phyloP scores from a whole-genome alignment of 2,888 invertebrate genomes.

The Hetaerina titia region DNA sequence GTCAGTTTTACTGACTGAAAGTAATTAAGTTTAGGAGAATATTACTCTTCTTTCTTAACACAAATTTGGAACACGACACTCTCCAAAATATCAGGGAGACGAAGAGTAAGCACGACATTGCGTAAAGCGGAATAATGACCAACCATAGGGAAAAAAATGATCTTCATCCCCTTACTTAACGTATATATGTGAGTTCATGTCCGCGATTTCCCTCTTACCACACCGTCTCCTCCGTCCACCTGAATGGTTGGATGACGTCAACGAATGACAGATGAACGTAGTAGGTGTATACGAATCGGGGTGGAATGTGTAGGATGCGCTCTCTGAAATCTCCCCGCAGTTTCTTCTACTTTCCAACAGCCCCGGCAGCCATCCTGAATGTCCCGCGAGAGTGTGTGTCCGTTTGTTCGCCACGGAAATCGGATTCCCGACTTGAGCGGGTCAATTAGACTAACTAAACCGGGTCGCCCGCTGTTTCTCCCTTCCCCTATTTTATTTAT shows the following conservation, averaged over 20 bases:
- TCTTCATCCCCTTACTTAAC: neutral
- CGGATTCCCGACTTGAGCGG: slow-evolving; percentile 1
- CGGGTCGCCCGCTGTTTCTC: neutral
- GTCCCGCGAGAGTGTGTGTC: neutral
- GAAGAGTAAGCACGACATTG: no score
- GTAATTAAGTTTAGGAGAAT: no score
- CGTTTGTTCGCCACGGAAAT: neutral
- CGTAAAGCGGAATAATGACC: no score
- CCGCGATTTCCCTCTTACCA: neutral
- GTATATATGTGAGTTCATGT: neutral
- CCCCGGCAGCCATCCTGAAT: neutral
- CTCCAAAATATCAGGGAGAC: no score
- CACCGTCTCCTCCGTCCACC: neutral
- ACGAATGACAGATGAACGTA: neutral
- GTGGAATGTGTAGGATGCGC: neutral
- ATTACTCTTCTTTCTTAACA: no score
- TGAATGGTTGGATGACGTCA: neutral
- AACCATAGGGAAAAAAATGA: no score
- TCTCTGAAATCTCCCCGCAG: neutral
- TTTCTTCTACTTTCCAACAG: neutral
- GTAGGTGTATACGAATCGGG: neutral
- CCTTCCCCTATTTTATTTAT: neutral
- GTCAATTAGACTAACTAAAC: slow-evolving; percentile 32
- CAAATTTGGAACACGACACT: no score
- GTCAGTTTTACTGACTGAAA: no score